Conservation (phyloP, 2,888 invertebrate genomes). For the Lissocephala sabroskyi region DNA sequence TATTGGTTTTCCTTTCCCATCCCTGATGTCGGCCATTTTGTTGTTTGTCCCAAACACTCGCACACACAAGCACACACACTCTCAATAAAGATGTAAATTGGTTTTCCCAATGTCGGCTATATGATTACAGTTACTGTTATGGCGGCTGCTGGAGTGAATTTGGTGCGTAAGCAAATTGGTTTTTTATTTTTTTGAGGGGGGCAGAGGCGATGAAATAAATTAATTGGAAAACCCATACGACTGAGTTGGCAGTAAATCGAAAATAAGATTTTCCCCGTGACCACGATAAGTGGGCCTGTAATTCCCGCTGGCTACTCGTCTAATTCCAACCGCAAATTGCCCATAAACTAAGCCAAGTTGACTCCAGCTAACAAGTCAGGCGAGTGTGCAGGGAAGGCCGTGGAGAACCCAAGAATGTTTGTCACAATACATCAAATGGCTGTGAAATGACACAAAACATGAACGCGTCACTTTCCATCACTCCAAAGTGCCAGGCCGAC, state of each 20-base stretch:
- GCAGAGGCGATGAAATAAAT: conserved; percentile 42
- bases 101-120: conserved; percentile 56
- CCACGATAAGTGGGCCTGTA: not conserved
- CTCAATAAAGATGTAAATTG: conserved; percentile 64
- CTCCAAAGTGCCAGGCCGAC: conserved; percentile 66
- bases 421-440: conserved; percentile 69
- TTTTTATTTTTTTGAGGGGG: conserved; percentile 21
- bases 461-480: conserved; percentile 71
- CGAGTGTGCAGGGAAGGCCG: too few relatives aligned
- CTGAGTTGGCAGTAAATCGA: conserved; percentile 22
- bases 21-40: conserved; percentile 36
- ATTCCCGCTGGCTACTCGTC: too few relatives aligned
- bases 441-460: conserved; percentile 70
- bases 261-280: too few relatives aligned
- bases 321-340: conserved; percentile 33
- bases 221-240: conserved; percentile 51
- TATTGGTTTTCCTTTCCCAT: conserved; percentile 48
- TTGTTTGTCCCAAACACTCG: conserved; percentile 38
- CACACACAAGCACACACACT: too few relatives aligned
- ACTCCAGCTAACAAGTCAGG: too few relatives aligned
- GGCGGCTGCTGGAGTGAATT: conserved; percentile 31
- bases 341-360: conserved; percentile 30
- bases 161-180: conserved; percentile 31
- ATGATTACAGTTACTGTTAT: conserved; percentile 29
- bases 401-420: conserved; percentile 50